These are phyloP conservation scores for Lasioglossum pauxillum DNA, from an alignment of 2,888 invertebrate genomes.

Conservation along the genomic window DNA sequence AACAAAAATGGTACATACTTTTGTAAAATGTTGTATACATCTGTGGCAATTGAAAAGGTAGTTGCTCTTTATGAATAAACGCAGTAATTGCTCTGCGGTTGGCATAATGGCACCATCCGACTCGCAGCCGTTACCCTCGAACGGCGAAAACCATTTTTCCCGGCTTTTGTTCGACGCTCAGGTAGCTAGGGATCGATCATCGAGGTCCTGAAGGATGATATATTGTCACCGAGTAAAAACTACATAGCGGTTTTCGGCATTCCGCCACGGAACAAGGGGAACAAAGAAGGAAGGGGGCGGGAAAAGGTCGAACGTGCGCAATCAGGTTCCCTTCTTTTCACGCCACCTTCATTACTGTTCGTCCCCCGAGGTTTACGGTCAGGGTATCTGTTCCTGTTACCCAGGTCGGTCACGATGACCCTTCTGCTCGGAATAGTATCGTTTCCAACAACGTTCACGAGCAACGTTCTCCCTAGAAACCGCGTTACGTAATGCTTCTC, in stretches of 20 bases:
- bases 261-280: constrained; percentile 26
- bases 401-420: constrained; percentile 63
- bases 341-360: constrained; percentile 63
- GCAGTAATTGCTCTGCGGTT: not conserved
- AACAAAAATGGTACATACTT: too few relatives aligned
- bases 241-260: constrained; percentile 62
- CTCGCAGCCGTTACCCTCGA: not conserved
- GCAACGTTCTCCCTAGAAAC: constrained; percentile 21
- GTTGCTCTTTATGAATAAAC: not conserved
- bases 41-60: not conserved
- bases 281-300: constrained; percentile 25
- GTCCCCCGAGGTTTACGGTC: constrained; percentile 59
- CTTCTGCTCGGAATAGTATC: constrained; percentile 26
- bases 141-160: not conserved
- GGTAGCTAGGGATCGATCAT: not conserved
- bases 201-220: not conserved
- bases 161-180: not conserved
- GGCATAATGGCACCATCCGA: not conserved
- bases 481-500: constrained; percentile 45
- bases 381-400: constrained; percentile 62
- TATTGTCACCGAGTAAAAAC: constrained; percentile 41
- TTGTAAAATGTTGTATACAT: not conserved
- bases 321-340: constrained; percentile 64
- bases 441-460: constrained; percentile 22
- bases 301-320: constrained; percentile 65